phyloP scores from a whole-genome alignment of 2,797 vertebrate genomes.

The Luscinia luscinia region DNA sequence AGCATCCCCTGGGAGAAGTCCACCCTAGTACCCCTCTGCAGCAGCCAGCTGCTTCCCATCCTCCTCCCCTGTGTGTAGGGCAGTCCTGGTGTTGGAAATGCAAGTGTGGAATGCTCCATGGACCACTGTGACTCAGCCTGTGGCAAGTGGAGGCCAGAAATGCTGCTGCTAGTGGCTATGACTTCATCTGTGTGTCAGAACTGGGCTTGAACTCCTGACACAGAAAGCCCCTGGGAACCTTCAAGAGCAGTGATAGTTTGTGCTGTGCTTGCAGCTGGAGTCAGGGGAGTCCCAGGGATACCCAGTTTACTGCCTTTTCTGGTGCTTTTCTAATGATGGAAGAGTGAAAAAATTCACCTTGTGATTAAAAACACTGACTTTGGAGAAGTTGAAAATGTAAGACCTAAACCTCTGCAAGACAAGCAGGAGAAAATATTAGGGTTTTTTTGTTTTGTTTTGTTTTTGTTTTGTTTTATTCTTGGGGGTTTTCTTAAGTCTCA shows the following conservation, averaged over 20 bases:
- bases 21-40: rapidly evolving
- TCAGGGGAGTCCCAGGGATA: background rate
- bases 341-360: background rate
- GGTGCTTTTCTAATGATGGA: background rate
- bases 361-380: background rate
- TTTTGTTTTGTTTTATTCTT: too few relatives aligned
- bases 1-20: background rate
- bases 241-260: background rate
- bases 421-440: background rate
- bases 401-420: background rate
- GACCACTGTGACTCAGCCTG: background rate
- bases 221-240: background rate
- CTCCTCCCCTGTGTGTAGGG: rapidly evolving
- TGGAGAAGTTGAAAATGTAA: background rate
- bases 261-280: background rate
- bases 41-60: background rate
- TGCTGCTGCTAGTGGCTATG: background rate
- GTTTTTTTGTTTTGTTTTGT: too few relatives aligned
- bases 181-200: background rate
- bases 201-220: background rate
- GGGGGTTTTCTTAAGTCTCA: background rate
- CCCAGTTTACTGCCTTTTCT: background rate
- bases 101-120: background rate
- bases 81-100: background rate
- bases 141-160: background rate